Evolutionary conservation across 2,113 vertebrate species (phyloP), one percentile per base, ranked within the genome.

Genomic region (Catharus minimus): DNA sequence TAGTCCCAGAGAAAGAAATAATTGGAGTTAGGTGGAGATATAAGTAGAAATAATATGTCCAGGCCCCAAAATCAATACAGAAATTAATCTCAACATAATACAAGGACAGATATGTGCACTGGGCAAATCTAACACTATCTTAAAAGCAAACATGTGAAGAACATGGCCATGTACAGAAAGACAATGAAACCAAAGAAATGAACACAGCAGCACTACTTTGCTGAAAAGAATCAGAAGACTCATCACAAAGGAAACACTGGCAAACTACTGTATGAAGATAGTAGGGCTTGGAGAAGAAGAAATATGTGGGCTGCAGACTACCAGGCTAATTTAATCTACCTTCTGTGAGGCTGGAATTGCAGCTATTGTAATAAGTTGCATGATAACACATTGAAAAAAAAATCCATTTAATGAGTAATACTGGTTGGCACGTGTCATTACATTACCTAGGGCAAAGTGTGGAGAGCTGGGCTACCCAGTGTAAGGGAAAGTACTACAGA

Each of bases 401-500:
- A 3, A 2, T 52, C 36, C 7, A 41, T 79, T 68, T 39, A 50
- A 8, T 64, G 24, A 32, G 10, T 56, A 57, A 36, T 17, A 57
- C 6, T 49, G 22, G 4, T 73, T 81, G 43, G 19, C 24, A 77
- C 0, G 0, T 64, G 18, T 24, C 33, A 14, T 30, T 28, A 23
- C 5, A 24, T 87, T 44, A 39, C 30, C 15, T 38, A 12, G 14
- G 28, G 20, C 30, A 64, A 82, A 72, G 1, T 43, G 15, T 26
- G 46, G 17, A 75, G 57, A 33, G 9, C 9, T 66, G 32, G n/a
- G 26, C 38, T 85, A 43, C 55, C 28, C 53, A 50, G 11, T 21
- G 6, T 49, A 57, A 61, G 23, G 20, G 28, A 64, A 64, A 56
- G 33, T 38, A 61, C 13, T 33, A 13, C 7, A 22, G 47, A 32